Base-by-base conservation (phyloP, 2,888 invertebrate genomes). In the Aporophyla nigra region DNA sequence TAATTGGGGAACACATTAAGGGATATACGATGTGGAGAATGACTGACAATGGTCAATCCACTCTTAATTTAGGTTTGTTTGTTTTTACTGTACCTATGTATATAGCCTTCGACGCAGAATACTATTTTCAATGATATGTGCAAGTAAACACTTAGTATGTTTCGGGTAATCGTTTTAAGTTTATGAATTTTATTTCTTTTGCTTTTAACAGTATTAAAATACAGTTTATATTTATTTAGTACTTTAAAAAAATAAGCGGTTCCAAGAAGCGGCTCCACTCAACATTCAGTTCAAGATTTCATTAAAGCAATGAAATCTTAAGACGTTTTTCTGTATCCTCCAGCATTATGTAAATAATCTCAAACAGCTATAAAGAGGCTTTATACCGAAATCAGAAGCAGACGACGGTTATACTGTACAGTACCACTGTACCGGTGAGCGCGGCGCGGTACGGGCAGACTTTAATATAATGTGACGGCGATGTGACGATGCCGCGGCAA, bases 401-500 rank as follows among this genome's bases (percentile, higher is more conserved):
- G 69, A n/a, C 72, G 63, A 40, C 65, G 63, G 75, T 58, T 73
- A 53, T 49, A 68, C 10, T 24, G 27, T 12, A n/a, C 27, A 9
- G 70, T 19, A n/a, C 33, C 43, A 24, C 61, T 33, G 56, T 51
- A 21, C 24, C 43, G 33, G 58, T 4, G 19, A 58, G 62, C 12
- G 10, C 5, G 5, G 19, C 2, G 16, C 19, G 54, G 21, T 0
- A 54, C 5, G 9, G 2, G 27, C 33, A 10, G 76, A 69, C 68
- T 71, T 65, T 76, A 81, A 86, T 86, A 76, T 83, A 73, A 82
- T 71, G 71, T 76, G 76, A 74, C 75, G 76, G 66, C 53, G 76
- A 79, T 69, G 72, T 82, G 88, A 85, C 79, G 86, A 82, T 84
- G 83, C 71, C 69, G 85, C 83, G 87, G 89, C 80, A 82, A 89